Base-by-base conservation (phyloP, 2,888 invertebrate species). In the Morpho helenor region DNA sequence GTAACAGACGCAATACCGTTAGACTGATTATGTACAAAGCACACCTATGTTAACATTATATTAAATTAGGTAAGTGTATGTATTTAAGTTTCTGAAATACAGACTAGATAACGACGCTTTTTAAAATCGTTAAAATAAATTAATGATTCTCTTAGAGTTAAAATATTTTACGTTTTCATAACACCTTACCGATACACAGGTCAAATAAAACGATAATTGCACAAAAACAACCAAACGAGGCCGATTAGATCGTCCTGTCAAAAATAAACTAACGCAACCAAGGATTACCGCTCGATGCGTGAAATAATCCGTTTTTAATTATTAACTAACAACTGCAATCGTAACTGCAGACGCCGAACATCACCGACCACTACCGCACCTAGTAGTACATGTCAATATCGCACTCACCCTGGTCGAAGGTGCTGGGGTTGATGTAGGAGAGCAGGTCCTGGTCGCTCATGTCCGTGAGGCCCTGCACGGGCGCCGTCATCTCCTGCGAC, bases 381-480 rank as follows among this genome's bases (percentile, higher is more conserved):
- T 49, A 40, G 46, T 53, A 47, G 53, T 53, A 47, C 46, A 1
- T 22, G 61, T 80, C 79, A 76, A 81, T 75, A 53, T 59, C 40
- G 72, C 79, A 88, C 92, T 90, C 91, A 94, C 94, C 93, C 92
- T 94, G 95, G 86, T 96, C 97, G 82, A 97, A 97, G 81, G 96
- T 96, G 91, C 95, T 95, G 53, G 97, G 96, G 91, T 97, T 96
- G 69, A 97, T 97, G 85, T 96, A 96, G 80, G 95, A 96, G 69
- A 97, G 93, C 69, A 97, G 92, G 86, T 97, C 97, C 82, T 95
- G 95, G 81, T 97, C 97, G 65, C 96, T 96, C 94, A 97, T 96
- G 72, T 95, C 94, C 8, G 95, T 95, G 68, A 97, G 92, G 50
- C 95, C 93, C 75, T 95, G 94, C 55, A 89, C 90, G 91, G 95